Evolutionary conservation across 2,888 invertebrate species (phyloP).

Genomic region (Plebejus anna): DNA sequence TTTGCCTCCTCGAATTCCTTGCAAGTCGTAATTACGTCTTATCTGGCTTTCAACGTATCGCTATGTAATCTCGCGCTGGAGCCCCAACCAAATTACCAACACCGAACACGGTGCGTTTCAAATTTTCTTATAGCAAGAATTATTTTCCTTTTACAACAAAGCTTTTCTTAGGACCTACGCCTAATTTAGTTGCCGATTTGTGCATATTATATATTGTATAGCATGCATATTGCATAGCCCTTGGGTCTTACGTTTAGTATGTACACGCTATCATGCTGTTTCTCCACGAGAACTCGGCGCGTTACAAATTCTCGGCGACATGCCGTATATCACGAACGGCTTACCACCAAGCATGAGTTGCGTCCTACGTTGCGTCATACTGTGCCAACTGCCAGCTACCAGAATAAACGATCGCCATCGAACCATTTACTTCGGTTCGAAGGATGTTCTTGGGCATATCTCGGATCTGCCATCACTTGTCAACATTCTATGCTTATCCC

Average conservation of each 20-base stretch:
- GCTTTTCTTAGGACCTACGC: not conserved
- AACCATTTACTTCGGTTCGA: not conserved
- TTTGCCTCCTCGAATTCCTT: constrained; percentile 12
- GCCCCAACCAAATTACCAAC: not conserved
- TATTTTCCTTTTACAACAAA: not conserved
- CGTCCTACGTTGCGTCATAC: constrained; percentile 20
- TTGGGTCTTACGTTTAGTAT: constrained; percentile 66
- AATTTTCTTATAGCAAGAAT: not conserved
- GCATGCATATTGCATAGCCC: not conserved
- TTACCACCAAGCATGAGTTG: constrained; percentile 15
- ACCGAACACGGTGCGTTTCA: not conserved
- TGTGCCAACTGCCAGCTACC: not conserved
- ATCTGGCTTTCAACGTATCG: not conserved
- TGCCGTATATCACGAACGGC: constrained; percentile 18
- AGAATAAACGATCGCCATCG: constrained; percentile 1
- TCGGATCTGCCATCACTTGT: not conserved
- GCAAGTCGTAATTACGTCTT: not conserved
- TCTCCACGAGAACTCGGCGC: constrained; percentile 44
- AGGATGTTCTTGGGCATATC: not conserved
- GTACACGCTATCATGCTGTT: constrained; percentile 52
- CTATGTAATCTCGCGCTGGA: not conserved
- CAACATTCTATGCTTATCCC: not conserved
- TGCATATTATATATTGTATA: not conserved
- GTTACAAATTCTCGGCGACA: constrained; percentile 15
- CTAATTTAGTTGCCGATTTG: not conserved